These are phyloP conservation scores for Oopsacas minuta DNA, from an alignment of 37 sponge, comb jelly and placozoan genomes.

Conservation along the genomic window DNA sequence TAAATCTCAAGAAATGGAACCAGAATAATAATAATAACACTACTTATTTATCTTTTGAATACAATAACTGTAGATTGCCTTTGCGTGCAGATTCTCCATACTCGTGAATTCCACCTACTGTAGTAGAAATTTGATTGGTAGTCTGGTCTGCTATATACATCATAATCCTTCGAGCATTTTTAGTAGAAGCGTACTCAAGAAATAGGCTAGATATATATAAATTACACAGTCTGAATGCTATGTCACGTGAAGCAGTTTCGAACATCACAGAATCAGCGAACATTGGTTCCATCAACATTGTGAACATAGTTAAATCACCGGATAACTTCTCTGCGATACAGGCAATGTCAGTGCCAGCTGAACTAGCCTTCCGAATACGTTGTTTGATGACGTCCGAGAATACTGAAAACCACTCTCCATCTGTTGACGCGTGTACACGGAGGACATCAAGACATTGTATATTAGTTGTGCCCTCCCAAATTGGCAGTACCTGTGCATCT, in stretches of 20 bases:
- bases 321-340: neutral
- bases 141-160: neutral
- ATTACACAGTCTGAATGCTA: conserved; percentile 43
- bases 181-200: neutral
- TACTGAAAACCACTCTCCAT: conserved; percentile 23
- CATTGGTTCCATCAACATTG: neutral
- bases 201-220: conserved; percentile 34
- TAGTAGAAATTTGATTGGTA: neutral
- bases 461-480: conserved; percentile 97
- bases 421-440: conserved; percentile 39
- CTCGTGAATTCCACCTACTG: neutral
- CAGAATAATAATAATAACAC: neutral
- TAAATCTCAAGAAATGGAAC: too few relatives aligned
- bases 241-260: conserved; percentile 55
- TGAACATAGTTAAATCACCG: neutral
- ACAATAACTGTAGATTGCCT: neutral
- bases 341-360: neutral
- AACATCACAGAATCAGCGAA: neutral
- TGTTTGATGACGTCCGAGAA: neutral
- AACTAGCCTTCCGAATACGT: neutral
- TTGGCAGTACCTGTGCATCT: conserved; percentile 88
- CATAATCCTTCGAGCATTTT: neutral
- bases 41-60: neutral
- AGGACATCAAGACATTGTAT: conserved; percentile 68
- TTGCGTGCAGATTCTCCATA: neutral